A percentile compares a stretch with the other conserved stretches of the same genome.
phyloP scores from a whole-genome alignment of 2,113 vertebrate genomes.

The Corythaixoides concolor region DNA sequence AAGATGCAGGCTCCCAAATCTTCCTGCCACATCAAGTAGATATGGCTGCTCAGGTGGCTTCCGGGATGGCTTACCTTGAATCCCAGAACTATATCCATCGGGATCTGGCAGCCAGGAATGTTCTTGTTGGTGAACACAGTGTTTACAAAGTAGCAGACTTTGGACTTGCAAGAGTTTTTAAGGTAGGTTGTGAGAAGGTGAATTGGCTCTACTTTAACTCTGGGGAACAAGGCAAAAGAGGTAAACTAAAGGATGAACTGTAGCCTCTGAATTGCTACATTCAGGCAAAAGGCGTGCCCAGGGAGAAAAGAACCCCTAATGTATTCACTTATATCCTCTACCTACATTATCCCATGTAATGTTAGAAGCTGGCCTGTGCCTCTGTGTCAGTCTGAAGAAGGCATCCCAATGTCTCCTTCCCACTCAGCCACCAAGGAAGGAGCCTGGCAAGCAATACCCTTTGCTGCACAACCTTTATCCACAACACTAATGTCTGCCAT shows the following conservation, averaged over 20 bases:
- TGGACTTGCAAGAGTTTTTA: slow-evolving; percentile 93
- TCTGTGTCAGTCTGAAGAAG: not conserved
- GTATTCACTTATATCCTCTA: not conserved
- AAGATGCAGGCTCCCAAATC: slow-evolving; percentile 74
- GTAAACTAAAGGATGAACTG: not conserved
- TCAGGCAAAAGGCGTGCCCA: not conserved
- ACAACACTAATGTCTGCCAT: not conserved
- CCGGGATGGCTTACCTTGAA: slow-evolving; percentile 95
- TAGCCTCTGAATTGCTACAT: not conserved
- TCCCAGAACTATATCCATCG: slow-evolving; percentile 94
- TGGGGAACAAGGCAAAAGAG: not conserved
- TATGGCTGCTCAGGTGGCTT: slow-evolving; percentile 91
- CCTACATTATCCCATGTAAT: not conserved
- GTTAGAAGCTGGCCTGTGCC: not conserved
- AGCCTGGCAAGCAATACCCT: not conserved
- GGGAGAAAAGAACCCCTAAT: not conserved
- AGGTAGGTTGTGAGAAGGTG: slow-evolving; percentile 68
- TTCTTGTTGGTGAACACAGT: slow-evolving; percentile 93
- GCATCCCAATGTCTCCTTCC: not conserved
- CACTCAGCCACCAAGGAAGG: not conserved
- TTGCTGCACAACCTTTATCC: not conserved
- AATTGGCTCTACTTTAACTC: not conserved
- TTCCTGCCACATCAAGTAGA: slow-evolving; percentile 82
- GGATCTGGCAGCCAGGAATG: slow-evolving; percentile 94
- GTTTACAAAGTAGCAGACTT: slow-evolving; percentile 97